Evolutionary conservation across 2,113 vertebrate genomes (phyloP).

Genomic region (Phalacrocorax pelagicus): DNA sequence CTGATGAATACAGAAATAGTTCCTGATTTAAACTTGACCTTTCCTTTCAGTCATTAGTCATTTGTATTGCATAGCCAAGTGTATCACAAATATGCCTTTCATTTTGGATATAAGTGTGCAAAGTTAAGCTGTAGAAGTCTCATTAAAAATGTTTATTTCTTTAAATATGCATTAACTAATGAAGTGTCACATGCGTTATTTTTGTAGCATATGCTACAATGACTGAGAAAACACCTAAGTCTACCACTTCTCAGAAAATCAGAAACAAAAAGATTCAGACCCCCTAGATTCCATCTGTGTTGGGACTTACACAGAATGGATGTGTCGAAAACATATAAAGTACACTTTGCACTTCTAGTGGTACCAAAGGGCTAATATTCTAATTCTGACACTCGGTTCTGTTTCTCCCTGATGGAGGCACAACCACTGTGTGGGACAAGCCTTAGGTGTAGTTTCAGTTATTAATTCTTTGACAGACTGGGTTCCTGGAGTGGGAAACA

Average conservation of each 20-base stretch:
- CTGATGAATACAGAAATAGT: neutral
- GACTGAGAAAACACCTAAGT: neutral
- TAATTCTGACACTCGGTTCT: neutral
- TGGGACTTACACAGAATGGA: neutral
- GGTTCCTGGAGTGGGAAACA: neutral
- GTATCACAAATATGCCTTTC: neutral
- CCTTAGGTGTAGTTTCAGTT: neutral
- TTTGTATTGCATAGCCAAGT: neutral
- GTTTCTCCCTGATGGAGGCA: neutral
- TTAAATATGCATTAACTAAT: neutral
- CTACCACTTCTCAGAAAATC: neutral
- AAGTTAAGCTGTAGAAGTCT: neutral
- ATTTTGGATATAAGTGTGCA: neutral
- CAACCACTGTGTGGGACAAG: neutral
- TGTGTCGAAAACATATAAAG: neutral
- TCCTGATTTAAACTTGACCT: neutral
- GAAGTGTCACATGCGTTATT: neutral
- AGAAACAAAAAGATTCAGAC: neutral
- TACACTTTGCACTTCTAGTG: neutral
- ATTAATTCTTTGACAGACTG: neutral
- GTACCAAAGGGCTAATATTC: neutral
- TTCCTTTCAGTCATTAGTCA: neutral
- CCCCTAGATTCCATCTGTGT: neutral
- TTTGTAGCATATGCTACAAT: neutral
- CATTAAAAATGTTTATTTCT: neutral